Base-by-base conservation (phyloP, 2,113 vertebrate species). In the Urocynchramus pylzowi region DNA sequence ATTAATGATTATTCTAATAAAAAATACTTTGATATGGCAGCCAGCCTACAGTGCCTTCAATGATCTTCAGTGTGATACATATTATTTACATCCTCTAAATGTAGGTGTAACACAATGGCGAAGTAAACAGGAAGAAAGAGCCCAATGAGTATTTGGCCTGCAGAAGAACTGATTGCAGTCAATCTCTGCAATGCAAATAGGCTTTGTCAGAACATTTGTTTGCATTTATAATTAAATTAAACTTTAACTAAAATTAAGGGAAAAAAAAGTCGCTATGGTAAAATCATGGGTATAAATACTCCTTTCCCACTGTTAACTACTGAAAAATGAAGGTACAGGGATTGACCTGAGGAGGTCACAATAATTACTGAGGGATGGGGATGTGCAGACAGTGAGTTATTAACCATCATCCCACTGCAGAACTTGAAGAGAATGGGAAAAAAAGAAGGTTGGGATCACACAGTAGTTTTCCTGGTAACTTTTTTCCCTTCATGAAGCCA, bases 1-100 rank as follows among this genome's bases (percentile, higher is more conserved):
- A 96, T 96, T 97, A 97, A 84, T 91, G 37, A 93, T 81, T 94
- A 86, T 94, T 90, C 87, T 94, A 91, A 91, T 92, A 92, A 96
- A 97, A 97, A 96, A 80, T 59, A 94, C 64, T 90, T 97, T 77
- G 59, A 75, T 82, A 95, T 90, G 89, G 82, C 92, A 97, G 53
- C 26, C 89, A 95, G 96, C 80, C 93, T 47, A 78, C 81, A 96
- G 73, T 67, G 57, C 69, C 76, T 95, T 93, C 86, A 85, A 81
- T 91, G 83, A 78, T 91, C 79, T 91, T 68, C 74, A 16, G 30
- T 47, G 49, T 23, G 76, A 92, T 89, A 54, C 35, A 41, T 87
- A 35, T 81, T 93, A 95, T 95, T 95, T 97, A 92, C 90, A 95
- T 53, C 80, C 60, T 78, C 44, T 30, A 89, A 84, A 84, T 64